Evolutionary conservation across 2,797 vertebrate genomes (phyloP).

Genomic region (Enteromius mattozi): DNA sequence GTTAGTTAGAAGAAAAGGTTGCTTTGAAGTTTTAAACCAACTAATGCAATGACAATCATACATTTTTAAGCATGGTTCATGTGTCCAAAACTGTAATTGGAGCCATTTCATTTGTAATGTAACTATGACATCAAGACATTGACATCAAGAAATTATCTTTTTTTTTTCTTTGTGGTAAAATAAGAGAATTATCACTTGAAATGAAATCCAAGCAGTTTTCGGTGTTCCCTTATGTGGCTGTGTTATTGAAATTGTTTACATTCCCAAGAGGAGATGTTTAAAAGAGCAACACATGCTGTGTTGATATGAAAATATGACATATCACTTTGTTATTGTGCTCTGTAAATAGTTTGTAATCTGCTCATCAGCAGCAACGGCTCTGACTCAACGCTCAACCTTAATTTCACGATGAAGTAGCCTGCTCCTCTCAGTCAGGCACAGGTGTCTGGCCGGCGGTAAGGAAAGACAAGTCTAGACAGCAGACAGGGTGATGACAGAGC

Average conservation of each 20-base stretch:
- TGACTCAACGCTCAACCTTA: constrained; percentile 20
- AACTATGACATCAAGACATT: not conserved
- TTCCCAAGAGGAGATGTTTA: constrained; percentile 31
- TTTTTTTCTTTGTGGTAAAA: not conserved
- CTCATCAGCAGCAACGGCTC: constrained; percentile 17
- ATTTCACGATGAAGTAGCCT: constrained; percentile 30
- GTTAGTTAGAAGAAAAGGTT: not conserved
- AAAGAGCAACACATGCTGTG: constrained; percentile 22
- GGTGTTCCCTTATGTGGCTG: constrained; percentile 6
- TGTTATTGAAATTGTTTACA: constrained; percentile 34
- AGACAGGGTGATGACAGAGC: constrained; percentile 8
- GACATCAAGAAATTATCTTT: too few relatives aligned
- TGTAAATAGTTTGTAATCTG: constrained; percentile 34
- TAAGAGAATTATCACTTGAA: constrained; percentile 2
- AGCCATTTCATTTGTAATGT: not conserved
- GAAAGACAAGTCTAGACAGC: constrained; percentile 18
- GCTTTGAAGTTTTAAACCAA: not conserved
- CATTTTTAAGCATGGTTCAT: not conserved
- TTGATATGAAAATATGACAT: constrained; percentile 33
- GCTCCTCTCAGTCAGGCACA: constrained; percentile 28
- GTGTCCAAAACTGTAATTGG: not conserved
- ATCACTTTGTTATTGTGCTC: constrained; percentile 20
- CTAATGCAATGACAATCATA: not conserved
- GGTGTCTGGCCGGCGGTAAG: constrained; percentile 36
- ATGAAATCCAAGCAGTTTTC: constrained; percentile 2